Conservation (phyloP, 2,113 vertebrate genomes). For the Calidris pugnax region DNA sequence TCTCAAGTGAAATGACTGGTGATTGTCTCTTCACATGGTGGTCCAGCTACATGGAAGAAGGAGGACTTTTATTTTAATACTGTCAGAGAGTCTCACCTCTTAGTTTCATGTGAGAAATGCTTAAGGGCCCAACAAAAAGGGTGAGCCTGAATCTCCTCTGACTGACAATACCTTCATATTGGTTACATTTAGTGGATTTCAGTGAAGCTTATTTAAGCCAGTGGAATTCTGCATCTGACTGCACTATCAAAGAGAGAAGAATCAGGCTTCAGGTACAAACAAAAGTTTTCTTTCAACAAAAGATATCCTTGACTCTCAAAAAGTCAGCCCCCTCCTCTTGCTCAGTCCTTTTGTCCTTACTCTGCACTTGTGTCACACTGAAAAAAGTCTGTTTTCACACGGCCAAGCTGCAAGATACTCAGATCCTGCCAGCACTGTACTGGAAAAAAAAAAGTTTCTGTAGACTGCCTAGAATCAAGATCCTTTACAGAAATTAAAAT, state of each 20-base stretch:
- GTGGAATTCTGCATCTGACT: not conserved
- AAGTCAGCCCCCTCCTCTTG: not conserved
- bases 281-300: not conserved
- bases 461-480: not conserved
- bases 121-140: not conserved
- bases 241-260: not conserved
- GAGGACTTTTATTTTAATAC: not conserved
- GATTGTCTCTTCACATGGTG: not conserved
- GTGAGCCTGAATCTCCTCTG: not conserved
- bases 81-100: not conserved
- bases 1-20: not conserved
- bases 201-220: not conserved
- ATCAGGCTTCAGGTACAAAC: not conserved
- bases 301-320: not conserved
- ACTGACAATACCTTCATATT: not conserved
- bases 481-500: not conserved
- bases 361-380: not conserved
- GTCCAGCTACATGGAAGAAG: not conserved
- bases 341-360: not conserved
- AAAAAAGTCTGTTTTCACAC: not conserved
- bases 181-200: not conserved
- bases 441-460: too few species aligned
- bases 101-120: not conserved
- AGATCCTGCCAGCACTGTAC: not conserved
- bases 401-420: not conserved